Evolutionary conservation across 2,113 vertebrate genomes (phyloP), one percentile per base, ranked within the genome.

Genomic region (Malaclemys terrapin): DNA sequence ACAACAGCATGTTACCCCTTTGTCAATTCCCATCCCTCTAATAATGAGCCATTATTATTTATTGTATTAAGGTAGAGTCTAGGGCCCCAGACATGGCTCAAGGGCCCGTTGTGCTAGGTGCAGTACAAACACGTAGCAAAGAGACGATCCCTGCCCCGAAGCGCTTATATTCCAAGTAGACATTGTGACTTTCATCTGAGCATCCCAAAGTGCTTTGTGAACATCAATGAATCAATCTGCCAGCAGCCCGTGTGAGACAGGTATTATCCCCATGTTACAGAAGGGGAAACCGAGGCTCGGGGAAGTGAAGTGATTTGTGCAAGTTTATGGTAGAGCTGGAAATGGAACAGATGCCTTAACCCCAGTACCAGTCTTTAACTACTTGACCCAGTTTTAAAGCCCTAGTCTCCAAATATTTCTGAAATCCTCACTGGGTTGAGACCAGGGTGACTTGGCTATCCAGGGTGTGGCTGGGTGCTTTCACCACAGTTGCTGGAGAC

Each of bases 151-250:
- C 76, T 69, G 11, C 27, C n/a, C 19, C 59, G 0, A 8, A 76
- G 10, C 2, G 85, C 2, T 84, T 86, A 0, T 22, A 38, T n/a
- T 82, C 24, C 27, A 27, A 84, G 75, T 72, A 69, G 81, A 13
- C 0, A 0, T 79, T 0, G 0, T 1, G 1, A 54, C 0, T 0
- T 9, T 47, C 17, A 27, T 62, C 27, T 89, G 20, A 79, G 13
- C 7, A 14, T 29, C 7, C 35, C 14, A n/a, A n/a, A 22, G 13
- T 50, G 45, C 31, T 82, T 69, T 1, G 1, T 0, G 1, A 2
- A 3, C 59, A 72, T 24, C 6, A 59, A 50, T 82, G 56, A 52
- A 29, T 38, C 52, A 14, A 13, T 53, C 53, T 89, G 84, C 53
- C 0, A 54, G 22, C 35, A 25, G n/a, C 35, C 52, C 9, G 0